Evolutionary conservation across 2,888 invertebrate species (phyloP).

Genomic region (Nomada flava): DNA sequence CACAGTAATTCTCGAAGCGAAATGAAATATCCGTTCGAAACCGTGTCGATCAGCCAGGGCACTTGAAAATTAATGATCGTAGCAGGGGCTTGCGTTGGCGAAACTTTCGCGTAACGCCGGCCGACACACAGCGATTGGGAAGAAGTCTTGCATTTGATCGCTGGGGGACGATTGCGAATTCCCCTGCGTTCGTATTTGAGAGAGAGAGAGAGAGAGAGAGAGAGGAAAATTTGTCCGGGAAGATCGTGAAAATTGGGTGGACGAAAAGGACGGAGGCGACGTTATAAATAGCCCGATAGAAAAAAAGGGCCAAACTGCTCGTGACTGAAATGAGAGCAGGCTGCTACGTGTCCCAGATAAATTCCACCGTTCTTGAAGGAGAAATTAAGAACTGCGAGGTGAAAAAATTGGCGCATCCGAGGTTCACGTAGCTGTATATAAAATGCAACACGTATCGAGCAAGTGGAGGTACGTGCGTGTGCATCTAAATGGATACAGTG

Average conservation of each 20-base stretch:
- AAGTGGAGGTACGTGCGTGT: constrained; percentile 21
- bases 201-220: background rate
- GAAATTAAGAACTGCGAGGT: constrained; percentile 16
- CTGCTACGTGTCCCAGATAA: too few species aligned
- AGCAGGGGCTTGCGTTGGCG: background rate
- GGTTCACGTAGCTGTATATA: constrained; percentile 47
- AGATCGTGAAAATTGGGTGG: background rate
- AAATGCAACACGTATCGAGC: constrained; percentile 56
- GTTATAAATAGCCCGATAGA: background rate
- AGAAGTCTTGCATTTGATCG: background rate
- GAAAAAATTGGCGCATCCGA: constrained; percentile 51
- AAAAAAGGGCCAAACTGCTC: too few species aligned
- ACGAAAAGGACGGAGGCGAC: background rate
- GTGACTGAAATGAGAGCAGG: too few species aligned
- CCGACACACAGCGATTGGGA: background rate
- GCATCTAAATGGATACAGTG: constrained; percentile 66
- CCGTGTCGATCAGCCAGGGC: background rate
- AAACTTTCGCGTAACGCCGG: constrained; percentile 22
- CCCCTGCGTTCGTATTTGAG: background rate
- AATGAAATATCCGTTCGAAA: constrained; percentile 40
- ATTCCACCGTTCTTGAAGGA: background rate
- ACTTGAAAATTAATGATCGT: constrained; percentile 43
- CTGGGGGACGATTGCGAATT: background rate
- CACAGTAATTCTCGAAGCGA: constrained; percentile 17
- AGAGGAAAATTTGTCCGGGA: background rate